These are phyloP conservation scores for rat (Rattus norvegicus) DNA, from an alignment of 2,113 vertebrate species.

Conservation along the genomic window GRCr8 NC_086032.1:56861001-56861500, in stretches of 20 bases:
- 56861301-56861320: slow-evolving; percentile 16
- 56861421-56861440: neutral
- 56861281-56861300: slow-evolving; percentile 51
- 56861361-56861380: neutral
- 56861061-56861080: slow-evolving; percentile 57
- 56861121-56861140: slow-evolving; percentile 5
- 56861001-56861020: neutral
- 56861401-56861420: neutral
- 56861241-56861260: slow-evolving; percentile 59
- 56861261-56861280: slow-evolving; percentile 52
- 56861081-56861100: slow-evolving; percentile 3
- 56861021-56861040: neutral
- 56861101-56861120: neutral
- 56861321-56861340: neutral
- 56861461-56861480: neutral
- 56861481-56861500: neutral
- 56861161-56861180: slow-evolving; percentile 54
- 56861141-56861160: slow-evolving; percentile 50
- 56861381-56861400: neutral
- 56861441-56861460: neutral
- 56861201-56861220: slow-evolving; percentile 49
- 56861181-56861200: slow-evolving; percentile 60
- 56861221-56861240: slow-evolving; percentile 50
- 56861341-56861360: neutral
- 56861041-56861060: slow-evolving; percentile 24